Percentiles rank a stretch among this genome's conserved stretches.
Evolutionary conservation across 2,888 invertebrate species (phyloP).

Genomic region (Drosophila neotestacea): DNA sequence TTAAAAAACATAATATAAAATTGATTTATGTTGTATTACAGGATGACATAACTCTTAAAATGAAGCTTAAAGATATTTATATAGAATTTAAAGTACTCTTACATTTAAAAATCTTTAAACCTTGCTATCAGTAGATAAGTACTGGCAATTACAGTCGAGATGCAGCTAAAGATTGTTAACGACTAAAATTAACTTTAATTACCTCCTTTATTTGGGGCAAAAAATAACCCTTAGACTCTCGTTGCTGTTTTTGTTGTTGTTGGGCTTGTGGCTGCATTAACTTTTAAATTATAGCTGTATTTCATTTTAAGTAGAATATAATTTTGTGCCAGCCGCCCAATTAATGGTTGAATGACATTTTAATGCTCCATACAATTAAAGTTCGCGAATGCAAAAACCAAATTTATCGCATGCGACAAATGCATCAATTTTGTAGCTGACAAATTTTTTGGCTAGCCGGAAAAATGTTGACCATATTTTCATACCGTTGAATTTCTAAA

Average conservation of each 20-base stretch:
- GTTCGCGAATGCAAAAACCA: slow-evolving; percentile 34
- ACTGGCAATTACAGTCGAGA: slow-evolving; percentile 8
- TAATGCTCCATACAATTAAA: slow-evolving; percentile 69
- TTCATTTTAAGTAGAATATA: slow-evolving; percentile 66
- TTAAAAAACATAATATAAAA: slow-evolving; percentile 5
- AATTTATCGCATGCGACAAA: slow-evolving; percentile 60
- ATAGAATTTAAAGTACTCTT: slow-evolving; percentile 5
- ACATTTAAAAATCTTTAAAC: neutral
- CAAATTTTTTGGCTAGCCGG: slow-evolving; percentile 47
- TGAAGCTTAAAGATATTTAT: slow-evolving; percentile 3
- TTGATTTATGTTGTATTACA: slow-evolving; percentile 9
- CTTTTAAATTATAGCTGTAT: slow-evolving; percentile 60
- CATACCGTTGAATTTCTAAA: slow-evolving; percentile 58
- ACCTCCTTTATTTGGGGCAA: neutral
- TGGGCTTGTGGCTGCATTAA: slow-evolving; percentile 50
- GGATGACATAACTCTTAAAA: neutral
- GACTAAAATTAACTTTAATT: slow-evolving; percentile 16
- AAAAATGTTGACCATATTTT: slow-evolving; percentile 33
- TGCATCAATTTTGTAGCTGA: slow-evolving; percentile 50
- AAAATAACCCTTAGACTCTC: slow-evolving; percentile 7
- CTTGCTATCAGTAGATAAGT: neutral
- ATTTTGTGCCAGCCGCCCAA: slow-evolving; percentile 51
- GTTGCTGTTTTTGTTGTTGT: slow-evolving; percentile 20
- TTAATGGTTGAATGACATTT: slow-evolving; percentile 80
- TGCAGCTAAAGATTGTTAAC: slow-evolving; percentile 5